Evolutionary conservation across 2,888 invertebrate species (phyloP), one percentile per base, ranked within the genome.

Genomic region (Ormyrus nitidulus): DNA sequence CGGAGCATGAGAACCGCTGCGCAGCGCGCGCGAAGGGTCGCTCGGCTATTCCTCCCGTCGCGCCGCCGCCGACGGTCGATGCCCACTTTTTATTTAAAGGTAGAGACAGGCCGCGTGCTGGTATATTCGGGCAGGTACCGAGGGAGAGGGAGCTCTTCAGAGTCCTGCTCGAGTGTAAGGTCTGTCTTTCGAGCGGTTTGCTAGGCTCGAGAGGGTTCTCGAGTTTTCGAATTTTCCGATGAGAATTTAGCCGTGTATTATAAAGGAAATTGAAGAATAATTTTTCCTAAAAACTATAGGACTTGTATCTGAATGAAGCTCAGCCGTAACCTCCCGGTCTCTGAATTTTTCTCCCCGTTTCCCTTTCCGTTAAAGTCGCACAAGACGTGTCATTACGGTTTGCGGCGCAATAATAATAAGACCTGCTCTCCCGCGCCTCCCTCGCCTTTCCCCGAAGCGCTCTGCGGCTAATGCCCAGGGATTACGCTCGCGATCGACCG

Each of bases 31-130:
- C 8, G 10, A 74, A 77, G 81, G 81, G 77, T 81, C 34, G 34
- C 4, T 34, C 73, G 70, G 69, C 13, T 56, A 44, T 69, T 71
- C 59, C 74, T 13, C 80, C 61, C 64, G 7, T 61, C 11, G 13
- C 13, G 62, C 13, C 53, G 58, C 46, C 73, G 61, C 53, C 34
- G 44, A 10, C 73, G 72, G 80, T 73, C 77, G 72, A 69, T 77
- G 76, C 72, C 77, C 80, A 69, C 77, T 80, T 80, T 80, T 80
- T 80, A 80, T 80, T 71, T 65, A 70, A 70, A 69, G 49, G 49
- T n/a, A 51, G 56, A 65, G 66, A 54, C 46, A 65, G 58, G 19
- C 34, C 10, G 48, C 51, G 53, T 5, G 48, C 10, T 6, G 6
- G 58, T 51, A 19, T 13, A 77, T 77, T 71, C 64, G 56, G 70